Conservation (phyloP, 1,140 invertebrate genomes). For the Danaus melanippus region DNA sequence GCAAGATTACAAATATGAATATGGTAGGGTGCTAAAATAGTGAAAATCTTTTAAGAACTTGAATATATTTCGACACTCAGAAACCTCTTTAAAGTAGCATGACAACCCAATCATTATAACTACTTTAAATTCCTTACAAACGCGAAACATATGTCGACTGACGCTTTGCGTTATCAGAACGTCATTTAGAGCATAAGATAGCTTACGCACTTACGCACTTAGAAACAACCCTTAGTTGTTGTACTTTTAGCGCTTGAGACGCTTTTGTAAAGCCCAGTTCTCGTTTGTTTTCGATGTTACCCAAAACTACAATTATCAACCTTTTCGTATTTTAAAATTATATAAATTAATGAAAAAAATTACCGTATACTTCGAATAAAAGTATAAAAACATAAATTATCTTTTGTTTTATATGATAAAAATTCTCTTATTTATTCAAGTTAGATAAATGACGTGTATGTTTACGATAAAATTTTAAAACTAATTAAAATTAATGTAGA, state of each 20-base stretch:
- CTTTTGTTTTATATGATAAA: not conserved
- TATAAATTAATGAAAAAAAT: not conserved
- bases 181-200: conserved; percentile 40
- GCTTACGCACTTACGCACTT: conserved; percentile 28
- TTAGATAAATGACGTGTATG: too few relatives aligned
- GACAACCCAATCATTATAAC: conserved; percentile 37
- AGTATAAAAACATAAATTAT: not conserved
- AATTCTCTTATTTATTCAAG: not conserved
- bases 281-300: too few relatives aligned
- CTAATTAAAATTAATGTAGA: too few relatives aligned
- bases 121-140: conserved; percentile 49
- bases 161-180: conserved; percentile 34
- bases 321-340: too few relatives aligned
- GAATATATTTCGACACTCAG: too few relatives aligned
- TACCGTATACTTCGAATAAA: too few relatives aligned
- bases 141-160: conserved; percentile 48
- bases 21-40: too few relatives aligned
- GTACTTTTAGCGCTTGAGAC: conserved; percentile 16
- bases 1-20: too few relatives aligned
- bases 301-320: too few relatives aligned
- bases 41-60: too few relatives aligned
- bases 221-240: conserved; percentile 13
- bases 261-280: not conserved
- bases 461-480: too few relatives aligned
- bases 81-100: conserved; percentile 41